Evolutionary conservation across 2,888 invertebrate genomes (phyloP).

Genomic region (Liodrosophila aerea): DNA sequence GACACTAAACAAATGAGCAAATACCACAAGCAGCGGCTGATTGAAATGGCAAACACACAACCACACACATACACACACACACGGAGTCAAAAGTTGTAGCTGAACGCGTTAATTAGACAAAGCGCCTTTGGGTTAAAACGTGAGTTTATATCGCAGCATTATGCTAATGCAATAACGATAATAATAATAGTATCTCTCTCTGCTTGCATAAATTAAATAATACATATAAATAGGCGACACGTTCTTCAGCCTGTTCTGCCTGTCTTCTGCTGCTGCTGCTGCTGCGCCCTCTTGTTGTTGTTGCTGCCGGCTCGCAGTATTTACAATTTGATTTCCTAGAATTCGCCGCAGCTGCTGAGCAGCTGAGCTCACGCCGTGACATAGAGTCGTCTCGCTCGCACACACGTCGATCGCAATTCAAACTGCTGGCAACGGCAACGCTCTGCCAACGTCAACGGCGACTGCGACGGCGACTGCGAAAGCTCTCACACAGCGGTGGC

Average conservation of each 20-base stretch:
- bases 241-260: conserved; percentile 16
- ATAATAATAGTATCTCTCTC: no score
- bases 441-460: conserved; percentile 2
- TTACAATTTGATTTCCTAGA: conserved; percentile 67
- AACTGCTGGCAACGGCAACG: conserved; percentile 4
- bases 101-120: conserved; percentile 69
- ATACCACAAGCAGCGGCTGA: conserved; percentile 25
- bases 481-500: conserved; percentile 28
- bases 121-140: conserved; percentile 51
- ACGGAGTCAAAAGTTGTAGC: conserved; percentile 13
- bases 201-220: conserved; percentile 63
- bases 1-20: conserved; percentile 37
- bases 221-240: conserved; percentile 39
- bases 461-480: conserved; percentile 16
- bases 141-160: conserved; percentile 45
- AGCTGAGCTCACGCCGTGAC: conserved; percentile 45
- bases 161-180: conserved; percentile 67
- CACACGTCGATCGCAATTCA: conserved; percentile 40
- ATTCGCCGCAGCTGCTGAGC: conserved; percentile 32
- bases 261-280: conserved; percentile 9
- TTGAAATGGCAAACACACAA: conserved; percentile 25
- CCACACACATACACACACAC: conserved; percentile 34
- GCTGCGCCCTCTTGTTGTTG: no score
- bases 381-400: conserved; percentile 34
- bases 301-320: conserved; percentile 38